Evolutionary conservation across 2,797 vertebrate genomes (phyloP), one percentile per base, ranked within the genome.

Genomic region (Onychomys arenicola): DNA sequence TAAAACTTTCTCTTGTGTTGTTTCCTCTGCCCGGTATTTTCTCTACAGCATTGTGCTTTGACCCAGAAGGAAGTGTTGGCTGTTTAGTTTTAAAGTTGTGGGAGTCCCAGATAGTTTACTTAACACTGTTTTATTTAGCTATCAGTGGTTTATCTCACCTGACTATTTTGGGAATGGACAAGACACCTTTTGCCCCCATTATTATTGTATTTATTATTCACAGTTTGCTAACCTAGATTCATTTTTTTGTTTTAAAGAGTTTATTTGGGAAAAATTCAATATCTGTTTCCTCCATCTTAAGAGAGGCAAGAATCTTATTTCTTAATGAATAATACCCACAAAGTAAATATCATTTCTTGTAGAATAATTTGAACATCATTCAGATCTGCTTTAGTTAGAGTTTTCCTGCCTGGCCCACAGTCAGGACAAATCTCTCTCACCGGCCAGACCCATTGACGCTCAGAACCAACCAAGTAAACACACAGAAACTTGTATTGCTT

Each of bases 291-390:
- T 95, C 37, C 69, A 46, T 82, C 85, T 90, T 87, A 21, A 85
- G 29, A 83, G 21, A 84, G 92, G 3, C 8, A 95, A 71, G 43
- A 95, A 69, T 89, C 12, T 94, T 91, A 10, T 88, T 95, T 92
- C 43, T 91, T 92, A 82, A 27, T 7, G 21, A 85, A 25, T 90
- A 92, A 52, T 84, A 55, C 21, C 91, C 90, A 82, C 12, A 34
- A 92, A 69, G 19, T 75, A 61, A 90, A 88, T n/a, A 49, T 71
- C n/a, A 73, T 78, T 95, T 77, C 65, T 95, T 97, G 52, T 16
- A 95, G 91, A 95, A 91, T 92, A 87, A 61, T 93, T 84, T 94
- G 63, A 16, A 84, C 25, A 49, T 94, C 43, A 3, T 91, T 91
- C 57, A 82, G 21, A 75, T 78, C 49, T 97, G 19, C 69, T n/a